phyloP scores from a whole-genome alignment of 1,140 invertebrate species.

The Homarus americanus region DNA sequence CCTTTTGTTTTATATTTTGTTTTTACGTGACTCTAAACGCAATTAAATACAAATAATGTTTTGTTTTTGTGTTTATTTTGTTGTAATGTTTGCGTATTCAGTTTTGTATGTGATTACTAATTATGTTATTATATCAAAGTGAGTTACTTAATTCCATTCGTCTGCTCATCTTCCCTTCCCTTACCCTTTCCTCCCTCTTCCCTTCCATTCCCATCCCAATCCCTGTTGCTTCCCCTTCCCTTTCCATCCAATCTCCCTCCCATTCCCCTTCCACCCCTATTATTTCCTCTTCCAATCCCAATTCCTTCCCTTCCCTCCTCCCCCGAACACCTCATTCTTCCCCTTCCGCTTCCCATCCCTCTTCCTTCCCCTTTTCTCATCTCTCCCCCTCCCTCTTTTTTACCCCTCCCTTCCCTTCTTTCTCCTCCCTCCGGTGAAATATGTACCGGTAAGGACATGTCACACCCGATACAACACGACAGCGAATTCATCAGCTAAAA shows the following conservation, averaged over 20 bases:
- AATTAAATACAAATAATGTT: too few species aligned
- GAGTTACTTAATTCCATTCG: too few species aligned
- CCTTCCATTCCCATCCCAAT: not conserved
- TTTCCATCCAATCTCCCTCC: not conserved
- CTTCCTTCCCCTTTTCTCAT: slow-evolving; percentile 14
- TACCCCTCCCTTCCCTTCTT: not conserved
- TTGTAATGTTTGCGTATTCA: too few species aligned
- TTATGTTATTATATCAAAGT: too few species aligned
- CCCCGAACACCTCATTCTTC: not conserved
- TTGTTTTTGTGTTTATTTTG: too few species aligned
- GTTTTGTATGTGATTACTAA: too few species aligned
- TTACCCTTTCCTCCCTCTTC: not conserved
- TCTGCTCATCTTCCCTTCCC: not conserved
- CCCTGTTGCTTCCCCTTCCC: not conserved
- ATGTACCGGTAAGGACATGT: slow-evolving; percentile 39
- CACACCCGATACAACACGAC: slow-evolving; percentile 38
- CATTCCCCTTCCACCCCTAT: not conserved
- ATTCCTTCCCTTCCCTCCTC: not conserved
- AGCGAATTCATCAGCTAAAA: slow-evolving; percentile 49
- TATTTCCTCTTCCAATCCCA: not conserved
- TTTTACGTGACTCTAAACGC: too few species aligned
- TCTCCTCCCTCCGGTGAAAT: slow-evolving; percentile 4
- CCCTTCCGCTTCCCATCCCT: not conserved
- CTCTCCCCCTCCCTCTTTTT: slow-evolving; percentile 16
- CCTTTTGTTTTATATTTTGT: too few species aligned